phyloP scores from a whole-genome alignment of 2,797 vertebrate species.

The Manis pentadactyla region DNA sequence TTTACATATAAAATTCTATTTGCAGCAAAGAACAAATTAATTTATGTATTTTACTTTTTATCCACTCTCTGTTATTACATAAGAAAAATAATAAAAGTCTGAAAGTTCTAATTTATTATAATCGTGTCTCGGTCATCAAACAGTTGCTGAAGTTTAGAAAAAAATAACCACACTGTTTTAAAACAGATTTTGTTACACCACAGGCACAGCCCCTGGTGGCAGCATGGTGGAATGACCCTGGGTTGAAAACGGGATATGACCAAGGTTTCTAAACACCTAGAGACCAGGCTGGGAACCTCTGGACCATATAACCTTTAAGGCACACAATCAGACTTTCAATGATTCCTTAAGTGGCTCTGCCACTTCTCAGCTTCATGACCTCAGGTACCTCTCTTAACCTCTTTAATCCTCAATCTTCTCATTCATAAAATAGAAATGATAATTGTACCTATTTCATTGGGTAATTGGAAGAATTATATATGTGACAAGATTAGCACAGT shows the following conservation, averaged over 20 bases:
- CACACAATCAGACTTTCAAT: constrained; percentile 1
- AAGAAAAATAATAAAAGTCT: constrained; percentile 23
- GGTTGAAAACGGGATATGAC: background rate
- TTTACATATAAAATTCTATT: constrained; percentile 42
- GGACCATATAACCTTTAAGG: background rate
- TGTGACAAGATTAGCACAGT: background rate
- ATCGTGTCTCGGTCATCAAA: constrained; percentile 49
- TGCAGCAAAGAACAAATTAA: constrained; percentile 27
- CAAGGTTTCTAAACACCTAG: background rate
- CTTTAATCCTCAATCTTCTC: background rate
- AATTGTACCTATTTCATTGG: background rate
- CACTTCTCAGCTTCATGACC: background rate
- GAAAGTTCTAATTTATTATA: constrained; percentile 1
- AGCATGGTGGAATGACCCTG: background rate
- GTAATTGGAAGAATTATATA: constrained; percentile 17
- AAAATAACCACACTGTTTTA: background rate
- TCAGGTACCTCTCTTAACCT: background rate
- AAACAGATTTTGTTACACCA: background rate
- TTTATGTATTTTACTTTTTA: constrained; percentile 34
- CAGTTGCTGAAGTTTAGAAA: background rate
- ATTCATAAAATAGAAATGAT: constrained; percentile 21
- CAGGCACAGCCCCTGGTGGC: constrained; percentile 39
- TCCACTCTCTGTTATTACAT: background rate
- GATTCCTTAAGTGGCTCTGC: background rate
- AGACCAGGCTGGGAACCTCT: background rate